Conservation (phyloP, 1,140 invertebrate genomes). For the Macrobrachium rosenbergii region DNA sequence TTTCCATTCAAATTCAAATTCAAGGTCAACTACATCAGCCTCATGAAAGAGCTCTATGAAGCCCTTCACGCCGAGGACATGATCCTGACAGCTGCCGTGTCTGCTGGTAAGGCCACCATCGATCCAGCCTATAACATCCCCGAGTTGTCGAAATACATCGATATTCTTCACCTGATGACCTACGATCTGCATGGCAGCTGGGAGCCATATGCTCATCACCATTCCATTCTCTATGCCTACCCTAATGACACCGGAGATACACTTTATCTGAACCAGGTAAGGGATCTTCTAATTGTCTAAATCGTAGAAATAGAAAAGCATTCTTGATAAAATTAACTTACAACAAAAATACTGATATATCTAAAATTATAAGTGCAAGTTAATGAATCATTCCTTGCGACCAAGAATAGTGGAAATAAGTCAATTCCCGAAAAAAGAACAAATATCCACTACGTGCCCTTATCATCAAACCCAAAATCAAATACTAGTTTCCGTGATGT, state of each 20-base stretch:
- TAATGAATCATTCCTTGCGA: no score
- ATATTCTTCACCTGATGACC: slow-evolving; percentile 73
- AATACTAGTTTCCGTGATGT: background rate
- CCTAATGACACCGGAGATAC: slow-evolving; percentile 57
- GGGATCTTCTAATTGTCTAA: background rate
- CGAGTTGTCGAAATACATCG: slow-evolving; percentile 71
- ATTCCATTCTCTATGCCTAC: slow-evolving; percentile 70
- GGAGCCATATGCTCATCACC: slow-evolving; percentile 70
- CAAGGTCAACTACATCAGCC: slow-evolving; percentile 75
- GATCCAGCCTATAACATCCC: slow-evolving; percentile 72
- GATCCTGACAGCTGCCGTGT: slow-evolving; percentile 75
- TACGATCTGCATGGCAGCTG: slow-evolving; percentile 72
- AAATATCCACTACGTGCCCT: no score
- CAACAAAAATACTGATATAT: no score
- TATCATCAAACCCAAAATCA: background rate
- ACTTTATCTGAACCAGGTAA: slow-evolving; percentile 70
- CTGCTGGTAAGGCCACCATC: slow-evolving; percentile 71
- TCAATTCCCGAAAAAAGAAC: background rate
- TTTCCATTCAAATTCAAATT: background rate
- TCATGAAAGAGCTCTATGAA: slow-evolving; percentile 79
- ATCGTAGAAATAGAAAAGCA: background rate
- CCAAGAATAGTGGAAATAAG: background rate
- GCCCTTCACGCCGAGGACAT: slow-evolving; percentile 80
- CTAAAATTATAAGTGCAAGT: no score
- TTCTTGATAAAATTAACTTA: background rate